Evolutionary conservation across 92 coral and sea anemone species (phyloP).

Genomic region (Porites cylindrica): DNA sequence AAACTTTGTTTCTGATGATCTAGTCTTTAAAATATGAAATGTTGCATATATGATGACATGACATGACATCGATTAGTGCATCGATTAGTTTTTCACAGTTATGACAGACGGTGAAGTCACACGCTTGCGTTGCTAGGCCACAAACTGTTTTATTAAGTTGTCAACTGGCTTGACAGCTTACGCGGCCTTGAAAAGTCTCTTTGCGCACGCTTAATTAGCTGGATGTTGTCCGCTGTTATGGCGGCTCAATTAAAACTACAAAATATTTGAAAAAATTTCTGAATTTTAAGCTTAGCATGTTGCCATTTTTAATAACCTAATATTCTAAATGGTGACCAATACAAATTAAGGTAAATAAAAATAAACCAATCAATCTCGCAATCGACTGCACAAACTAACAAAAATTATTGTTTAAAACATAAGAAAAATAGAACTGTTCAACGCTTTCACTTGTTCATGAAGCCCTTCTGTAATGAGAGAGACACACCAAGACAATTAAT

Average conservation of each 20-base stretch:
- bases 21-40: neutral
- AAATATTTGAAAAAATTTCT: neutral
- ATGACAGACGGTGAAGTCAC: slow-evolving; percentile 1
- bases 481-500: no score
- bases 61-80: neutral
- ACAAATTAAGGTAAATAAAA: neutral
- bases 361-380: neutral
- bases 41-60: neutral
- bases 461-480: no score
- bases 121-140: neutral
- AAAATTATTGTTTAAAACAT: neutral
- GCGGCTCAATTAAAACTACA: slow-evolving; percentile 11
- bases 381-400: neutral
- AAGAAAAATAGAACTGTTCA: neutral
- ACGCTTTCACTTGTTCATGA: no score
- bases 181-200: neutral
- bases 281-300: neutral
- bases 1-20: slow-evolving; percentile 11
- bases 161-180: neutral
- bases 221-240: neutral
- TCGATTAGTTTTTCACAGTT: neutral
- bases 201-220: neutral
- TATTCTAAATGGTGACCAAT: neutral
- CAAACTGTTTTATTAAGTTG: neutral
- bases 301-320: neutral